These are phyloP conservation scores for Anolis apletophallus DNA, from an alignment of 2,797 vertebrate species.

Conservation along the genomic window DNA sequence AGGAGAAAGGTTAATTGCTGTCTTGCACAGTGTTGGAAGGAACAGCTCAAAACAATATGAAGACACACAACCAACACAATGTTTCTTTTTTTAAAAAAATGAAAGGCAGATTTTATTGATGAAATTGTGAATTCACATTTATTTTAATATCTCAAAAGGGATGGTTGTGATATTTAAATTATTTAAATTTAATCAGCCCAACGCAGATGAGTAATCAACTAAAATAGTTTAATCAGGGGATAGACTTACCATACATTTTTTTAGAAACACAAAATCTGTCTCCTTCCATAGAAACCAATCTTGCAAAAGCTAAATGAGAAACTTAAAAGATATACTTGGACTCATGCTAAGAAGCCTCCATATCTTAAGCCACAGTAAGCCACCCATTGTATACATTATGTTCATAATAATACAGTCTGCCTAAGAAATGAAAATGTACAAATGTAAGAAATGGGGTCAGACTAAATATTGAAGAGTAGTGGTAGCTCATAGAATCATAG, in stretches of 20 bases:
- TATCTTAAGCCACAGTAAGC: not conserved
- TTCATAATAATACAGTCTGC: not conserved
- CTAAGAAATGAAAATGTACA: not conserved
- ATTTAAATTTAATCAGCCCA: not conserved
- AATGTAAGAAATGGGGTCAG: not conserved
- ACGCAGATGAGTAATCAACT: not conserved
- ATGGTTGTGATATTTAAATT: not conserved
- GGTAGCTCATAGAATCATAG: too few relatives aligned
- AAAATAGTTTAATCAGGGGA: not conserved
- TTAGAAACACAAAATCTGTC: not conserved
- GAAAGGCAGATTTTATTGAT: not conserved
- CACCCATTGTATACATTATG: too few relatives aligned
- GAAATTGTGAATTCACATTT: not conserved
- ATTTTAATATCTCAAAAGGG: not conserved
- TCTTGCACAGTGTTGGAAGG: not conserved
- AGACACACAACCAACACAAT: too few relatives aligned
- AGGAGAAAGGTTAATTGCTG: not conserved
- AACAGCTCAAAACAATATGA: not conserved
- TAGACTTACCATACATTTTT: not conserved
- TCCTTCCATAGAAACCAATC: not conserved
- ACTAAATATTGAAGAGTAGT: not conserved
- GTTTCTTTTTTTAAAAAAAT: not conserved
- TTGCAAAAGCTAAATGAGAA: not conserved
- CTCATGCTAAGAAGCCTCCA: not conserved
- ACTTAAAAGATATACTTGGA: not conserved